Evolutionary conservation across 2,113 vertebrate species (phyloP).

Genomic region (Scomber scombrus): DNA sequence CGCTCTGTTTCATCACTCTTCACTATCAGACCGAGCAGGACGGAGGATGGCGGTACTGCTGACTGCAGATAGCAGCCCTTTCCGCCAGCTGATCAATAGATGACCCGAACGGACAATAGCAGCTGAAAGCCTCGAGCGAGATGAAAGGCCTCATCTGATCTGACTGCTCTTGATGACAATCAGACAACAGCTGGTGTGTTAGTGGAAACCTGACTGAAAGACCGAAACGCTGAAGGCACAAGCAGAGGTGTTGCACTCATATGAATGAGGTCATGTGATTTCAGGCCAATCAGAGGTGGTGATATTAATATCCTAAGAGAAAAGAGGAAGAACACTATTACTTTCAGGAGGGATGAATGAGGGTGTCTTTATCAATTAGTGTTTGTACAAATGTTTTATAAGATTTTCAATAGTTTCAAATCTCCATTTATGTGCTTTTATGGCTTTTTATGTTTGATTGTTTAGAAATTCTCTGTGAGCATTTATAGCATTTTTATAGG

Average conservation of each 20-base stretch:
- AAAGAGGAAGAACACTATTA: not conserved
- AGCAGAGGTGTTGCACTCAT: not conserved
- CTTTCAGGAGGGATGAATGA: not conserved
- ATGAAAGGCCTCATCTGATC: constrained; percentile 38
- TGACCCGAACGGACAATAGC: constrained; percentile 34
- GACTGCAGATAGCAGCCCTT: constrained; percentile 37
- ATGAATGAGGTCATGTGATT: not conserved
- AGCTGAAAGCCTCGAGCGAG: constrained; percentile 34
- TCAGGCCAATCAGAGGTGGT: not conserved
- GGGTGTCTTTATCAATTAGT: no score
- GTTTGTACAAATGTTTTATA: no score
- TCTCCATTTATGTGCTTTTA: no score
- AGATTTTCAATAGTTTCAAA: no score
- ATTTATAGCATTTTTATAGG: no score
- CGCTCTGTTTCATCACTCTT: not conserved
- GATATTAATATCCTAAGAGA: not conserved
- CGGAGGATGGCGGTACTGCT: not conserved
- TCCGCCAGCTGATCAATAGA: constrained; percentile 53
- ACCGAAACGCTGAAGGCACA: not conserved
- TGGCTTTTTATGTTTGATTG: no score
- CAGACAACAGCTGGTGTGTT: constrained; percentile 44
- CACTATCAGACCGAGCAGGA: constrained; percentile 7
- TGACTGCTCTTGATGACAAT: constrained; percentile 28
- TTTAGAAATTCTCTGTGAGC: no score
- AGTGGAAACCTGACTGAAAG: not conserved